These are phyloP conservation scores for Aphaenogaster floridana DNA, from an alignment of 1,140 invertebrate genomes.

Conservation along the genomic window DNA sequence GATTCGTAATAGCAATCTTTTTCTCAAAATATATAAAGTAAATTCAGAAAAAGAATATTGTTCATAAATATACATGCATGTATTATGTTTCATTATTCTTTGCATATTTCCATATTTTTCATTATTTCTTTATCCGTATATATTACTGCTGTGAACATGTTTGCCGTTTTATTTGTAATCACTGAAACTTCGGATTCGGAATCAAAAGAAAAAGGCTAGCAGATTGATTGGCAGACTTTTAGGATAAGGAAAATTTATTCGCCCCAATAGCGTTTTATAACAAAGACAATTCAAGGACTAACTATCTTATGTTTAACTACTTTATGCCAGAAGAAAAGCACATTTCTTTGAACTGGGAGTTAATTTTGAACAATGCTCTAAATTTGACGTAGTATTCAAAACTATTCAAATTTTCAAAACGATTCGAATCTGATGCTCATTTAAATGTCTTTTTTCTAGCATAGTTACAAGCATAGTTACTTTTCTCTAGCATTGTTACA, in stretches of 20 bases:
- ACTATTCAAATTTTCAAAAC: neutral
- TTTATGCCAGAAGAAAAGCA: neutral
- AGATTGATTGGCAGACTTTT: neutral
- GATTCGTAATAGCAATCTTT: neutral
- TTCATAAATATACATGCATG: neutral
- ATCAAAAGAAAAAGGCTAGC: neutral
- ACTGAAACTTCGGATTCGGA: neutral
- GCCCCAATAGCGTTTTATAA: neutral
- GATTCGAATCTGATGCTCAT: too few relatives aligned
- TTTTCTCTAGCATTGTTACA: too few relatives aligned
- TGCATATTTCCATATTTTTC: neutral
- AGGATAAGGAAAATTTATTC: constrained; percentile 4
- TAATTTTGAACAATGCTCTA: neutral
- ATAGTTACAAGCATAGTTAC: neutral
- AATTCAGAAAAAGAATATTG: neutral
- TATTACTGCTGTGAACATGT: neutral
- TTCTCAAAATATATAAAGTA: neutral
- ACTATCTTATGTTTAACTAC: neutral
- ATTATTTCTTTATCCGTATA: neutral
- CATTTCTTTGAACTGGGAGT: neutral
- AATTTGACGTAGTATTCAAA: neutral
- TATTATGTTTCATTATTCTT: constrained; percentile 17
- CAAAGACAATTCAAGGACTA: neutral
- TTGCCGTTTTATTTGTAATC: neutral
- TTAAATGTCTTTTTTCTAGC: neutral